These are phyloP conservation scores for Polypedilum pembai DNA, from an alignment of 1,140 invertebrate species.

Conservation along the genomic window DNA sequence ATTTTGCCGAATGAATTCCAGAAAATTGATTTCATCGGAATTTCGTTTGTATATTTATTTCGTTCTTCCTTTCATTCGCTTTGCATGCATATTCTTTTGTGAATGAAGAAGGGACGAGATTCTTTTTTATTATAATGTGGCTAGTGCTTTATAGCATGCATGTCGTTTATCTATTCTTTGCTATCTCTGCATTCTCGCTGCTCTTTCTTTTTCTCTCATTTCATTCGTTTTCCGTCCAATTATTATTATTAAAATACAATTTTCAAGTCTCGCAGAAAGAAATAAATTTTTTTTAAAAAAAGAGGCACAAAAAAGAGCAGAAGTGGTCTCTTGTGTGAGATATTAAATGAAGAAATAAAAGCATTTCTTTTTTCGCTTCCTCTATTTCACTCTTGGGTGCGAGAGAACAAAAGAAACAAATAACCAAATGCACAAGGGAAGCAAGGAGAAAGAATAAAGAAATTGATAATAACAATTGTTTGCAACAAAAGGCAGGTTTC, in stretches of 20 bases:
- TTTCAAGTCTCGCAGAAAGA: background rate
- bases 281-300: too few relatives aligned
- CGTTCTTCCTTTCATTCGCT: background rate
- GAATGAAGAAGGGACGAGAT: background rate
- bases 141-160: constrained; percentile 6
- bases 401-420: background rate
- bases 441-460: constrained; percentile 8
- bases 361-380: background rate
- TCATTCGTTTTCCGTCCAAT: background rate
- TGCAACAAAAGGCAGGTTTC: background rate
- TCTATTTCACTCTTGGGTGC: background rate
- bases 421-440: background rate
- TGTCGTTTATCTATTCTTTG: constrained; percentile 22
- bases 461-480: constrained; percentile 25
- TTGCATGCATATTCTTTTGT: background rate
- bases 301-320: background rate
- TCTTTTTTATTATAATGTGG: constrained; percentile 18
- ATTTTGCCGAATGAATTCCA: constrained; percentile 22
- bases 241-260: background rate
- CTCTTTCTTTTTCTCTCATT: background rate
- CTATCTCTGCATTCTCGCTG: constrained; percentile 15
- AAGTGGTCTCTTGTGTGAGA: background rate
- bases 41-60: background rate
- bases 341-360: constrained; percentile 24
- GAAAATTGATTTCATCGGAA: constrained; percentile 28